Base-by-base conservation (phyloP, 2,797 vertebrate species). In the Coluber constrictor region DNA sequence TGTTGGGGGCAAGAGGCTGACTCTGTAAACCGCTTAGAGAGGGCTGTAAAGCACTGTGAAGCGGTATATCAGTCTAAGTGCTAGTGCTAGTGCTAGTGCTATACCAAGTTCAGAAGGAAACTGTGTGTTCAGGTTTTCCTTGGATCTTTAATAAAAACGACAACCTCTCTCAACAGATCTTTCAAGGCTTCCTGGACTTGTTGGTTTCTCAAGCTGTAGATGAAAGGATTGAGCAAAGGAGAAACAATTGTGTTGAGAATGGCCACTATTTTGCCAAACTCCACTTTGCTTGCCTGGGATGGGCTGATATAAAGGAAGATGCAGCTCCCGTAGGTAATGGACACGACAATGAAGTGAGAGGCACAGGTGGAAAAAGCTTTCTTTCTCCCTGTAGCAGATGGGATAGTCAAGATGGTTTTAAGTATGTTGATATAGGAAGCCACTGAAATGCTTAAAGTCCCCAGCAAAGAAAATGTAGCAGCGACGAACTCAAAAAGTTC, bases 271-370 rank as follows among this genome's bases (percentile, higher is more conserved):
- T 90, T 93, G 23, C 93, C 63, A 16, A 87, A 90, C 23, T 87
- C 10, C 2, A 43, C 79, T 88, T n/a, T 94, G 89, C 83, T 95
- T 94, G 66, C 66, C 90, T 74, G 94, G 93, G 32, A 94, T 94
- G 94, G 96, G 20, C 94, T 96, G 37, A 97, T 94, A 86, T 96
- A 97, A 92, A 96, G 95, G 88, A 96, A 97, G 20, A 97, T 96
- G 55, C 96, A 96, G 74, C 95, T 95, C 8, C 94, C 87, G 0
- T 95, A 94, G 3, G 83, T 90, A 56, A 96, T 89, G 10, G 91
- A 92, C 43, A 96, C 91, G 43, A 96, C 91, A 11, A 93, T 93
- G 87, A 95, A 92, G 74, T 95, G 93, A 20, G 93, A 93, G 54
- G 87, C 61, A 7, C 94, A 94, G 1, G 93, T 95, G 5, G 94